These are phyloP conservation scores for Nipponacmea schrenckii DNA, from an alignment of 2,888 invertebrate species.

Conservation along the genomic window DNA sequence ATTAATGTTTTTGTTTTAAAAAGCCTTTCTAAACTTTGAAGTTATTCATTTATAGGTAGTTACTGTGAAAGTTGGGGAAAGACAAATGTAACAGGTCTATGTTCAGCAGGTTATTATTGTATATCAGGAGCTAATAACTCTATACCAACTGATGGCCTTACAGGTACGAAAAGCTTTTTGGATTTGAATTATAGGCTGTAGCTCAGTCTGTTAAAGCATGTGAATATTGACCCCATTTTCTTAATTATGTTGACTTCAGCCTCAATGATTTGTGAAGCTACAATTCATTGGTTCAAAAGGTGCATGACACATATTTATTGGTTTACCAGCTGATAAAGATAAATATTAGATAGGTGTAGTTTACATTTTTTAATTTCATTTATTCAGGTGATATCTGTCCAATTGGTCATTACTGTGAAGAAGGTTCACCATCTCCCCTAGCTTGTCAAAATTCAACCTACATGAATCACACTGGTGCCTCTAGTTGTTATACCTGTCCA, in stretches of 20 bases:
- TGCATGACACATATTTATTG: no score
- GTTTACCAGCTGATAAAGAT: no score
- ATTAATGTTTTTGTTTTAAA: background rate
- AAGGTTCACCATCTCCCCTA: slow-evolving; percentile 47
- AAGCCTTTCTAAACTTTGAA: background rate
- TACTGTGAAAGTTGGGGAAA: slow-evolving; percentile 58
- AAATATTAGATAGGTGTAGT: no score
- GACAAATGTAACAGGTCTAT: slow-evolving; percentile 49
- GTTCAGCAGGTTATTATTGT: slow-evolving; percentile 55
- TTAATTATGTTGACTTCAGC: no score
- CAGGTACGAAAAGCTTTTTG: slow-evolving; percentile 33
- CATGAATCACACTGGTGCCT: slow-evolving; percentile 62
- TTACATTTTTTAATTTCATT: background rate
- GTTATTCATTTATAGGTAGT: slow-evolving; percentile 35
- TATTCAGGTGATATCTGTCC: slow-evolving; percentile 59
- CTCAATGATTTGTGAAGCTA: no score
- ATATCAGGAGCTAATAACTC: slow-evolving; percentile 47
- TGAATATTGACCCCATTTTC: no score
- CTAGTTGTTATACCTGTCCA: slow-evolving; percentile 57
- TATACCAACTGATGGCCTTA: slow-evolving; percentile 52
- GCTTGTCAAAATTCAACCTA: slow-evolving; percentile 61
- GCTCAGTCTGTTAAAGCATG: no score
- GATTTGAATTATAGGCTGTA: no score
- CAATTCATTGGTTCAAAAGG: no score
- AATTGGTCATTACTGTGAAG: slow-evolving; percentile 56